Base-by-base conservation (phyloP, 1,140 invertebrate genomes). In the Anthonomus grandis region DNA sequence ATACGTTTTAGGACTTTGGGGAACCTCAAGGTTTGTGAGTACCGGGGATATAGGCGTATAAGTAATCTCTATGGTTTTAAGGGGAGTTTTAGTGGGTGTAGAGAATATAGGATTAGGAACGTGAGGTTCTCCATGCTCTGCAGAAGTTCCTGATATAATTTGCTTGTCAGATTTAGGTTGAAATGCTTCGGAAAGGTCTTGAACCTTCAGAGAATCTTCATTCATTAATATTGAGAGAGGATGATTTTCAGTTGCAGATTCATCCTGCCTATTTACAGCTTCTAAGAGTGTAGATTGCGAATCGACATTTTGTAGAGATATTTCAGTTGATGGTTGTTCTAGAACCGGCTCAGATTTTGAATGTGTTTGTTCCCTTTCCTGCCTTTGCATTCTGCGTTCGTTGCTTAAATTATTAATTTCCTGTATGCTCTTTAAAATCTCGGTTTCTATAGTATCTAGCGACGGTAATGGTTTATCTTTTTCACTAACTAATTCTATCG, bases 371-470 rank as follows among this genome's bases (percentile, higher is more conserved):
- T 17, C 37, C 37, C 8, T 45, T 45, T 39, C 9, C 15, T 45
- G 21, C 5, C n/a, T 9, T 5, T 45, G 10, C 17, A 45, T 12
- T 3, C 21, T 19, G 48, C 57, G 13, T 62, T 19, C 41, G 47
- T 56, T 27, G 60, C 21, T 47, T 50, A 68, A 57, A 31, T 52
- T 60, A 19, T 66, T 63, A 22, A 64, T 62, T 24, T 68, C 66
- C 38, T 64, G 42, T 27, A 68, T 62, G 25, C 64, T 68, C 63
- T 57, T 60, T 37, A 65, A 59, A 44, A 68, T 55, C 54, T 68
- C 62, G 18, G 48, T 58, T 59, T 68, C 64, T 3, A 65, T 53
- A 13, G 37, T 34, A 37, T 64, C 39, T 23, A 66, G 36, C 1
- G 55, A 34, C 3, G 45, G 38, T 38, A 41, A 8, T 9, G 36